Conservation (phyloP, 2,888 invertebrate genomes). For the Caenorhabditis plicata region DNA sequence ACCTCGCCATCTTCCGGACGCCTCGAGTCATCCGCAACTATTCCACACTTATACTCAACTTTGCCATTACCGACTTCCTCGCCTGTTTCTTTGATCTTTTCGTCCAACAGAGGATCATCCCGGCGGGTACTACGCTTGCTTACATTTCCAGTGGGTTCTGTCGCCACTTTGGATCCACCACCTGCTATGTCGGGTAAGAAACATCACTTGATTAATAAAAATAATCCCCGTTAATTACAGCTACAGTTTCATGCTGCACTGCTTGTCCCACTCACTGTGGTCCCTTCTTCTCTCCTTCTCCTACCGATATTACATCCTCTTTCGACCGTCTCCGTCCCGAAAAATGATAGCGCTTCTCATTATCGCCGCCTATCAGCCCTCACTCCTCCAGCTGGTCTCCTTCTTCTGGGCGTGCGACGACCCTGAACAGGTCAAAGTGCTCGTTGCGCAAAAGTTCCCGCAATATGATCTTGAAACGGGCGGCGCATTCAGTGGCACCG, state of each 20-base stretch:
- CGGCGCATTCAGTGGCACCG: slow-evolving; percentile 9
- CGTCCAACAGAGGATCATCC: slow-evolving; percentile 10
- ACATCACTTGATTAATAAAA: background rate
- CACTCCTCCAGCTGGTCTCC: slow-evolving; percentile 4
- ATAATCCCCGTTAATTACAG: slow-evolving; percentile 3
- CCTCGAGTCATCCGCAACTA: slow-evolving; percentile 10
- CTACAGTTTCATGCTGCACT: slow-evolving; percentile 26
- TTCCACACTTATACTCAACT: slow-evolving; percentile 10
- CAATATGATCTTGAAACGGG: too few relatives aligned
- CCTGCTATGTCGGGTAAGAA: slow-evolving; percentile 7
- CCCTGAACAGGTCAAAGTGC: slow-evolving; percentile 8
- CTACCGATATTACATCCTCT: slow-evolving; percentile 31
- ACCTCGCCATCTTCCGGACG: slow-evolving; percentile 7
- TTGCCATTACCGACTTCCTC: slow-evolving; percentile 17
- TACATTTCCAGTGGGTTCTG: slow-evolving; percentile 4
- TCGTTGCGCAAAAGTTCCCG: too few relatives aligned
- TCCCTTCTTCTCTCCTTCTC: slow-evolving; percentile 20
- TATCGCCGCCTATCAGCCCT: slow-evolving; percentile 17
- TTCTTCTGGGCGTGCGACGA: slow-evolving; percentile 26
- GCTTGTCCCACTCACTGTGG: slow-evolving; percentile 26
- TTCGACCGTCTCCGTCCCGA: slow-evolving; percentile 15
- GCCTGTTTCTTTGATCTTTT: slow-evolving; percentile 17
- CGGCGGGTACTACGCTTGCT: background rate
- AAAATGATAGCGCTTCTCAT: slow-evolving; percentile 9
- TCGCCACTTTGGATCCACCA: background rate